These are phyloP conservation scores for Hypsibius dujardini DNA, from an alignment of 1,140 invertebrate genomes.

Conservation along the genomic window DNA sequence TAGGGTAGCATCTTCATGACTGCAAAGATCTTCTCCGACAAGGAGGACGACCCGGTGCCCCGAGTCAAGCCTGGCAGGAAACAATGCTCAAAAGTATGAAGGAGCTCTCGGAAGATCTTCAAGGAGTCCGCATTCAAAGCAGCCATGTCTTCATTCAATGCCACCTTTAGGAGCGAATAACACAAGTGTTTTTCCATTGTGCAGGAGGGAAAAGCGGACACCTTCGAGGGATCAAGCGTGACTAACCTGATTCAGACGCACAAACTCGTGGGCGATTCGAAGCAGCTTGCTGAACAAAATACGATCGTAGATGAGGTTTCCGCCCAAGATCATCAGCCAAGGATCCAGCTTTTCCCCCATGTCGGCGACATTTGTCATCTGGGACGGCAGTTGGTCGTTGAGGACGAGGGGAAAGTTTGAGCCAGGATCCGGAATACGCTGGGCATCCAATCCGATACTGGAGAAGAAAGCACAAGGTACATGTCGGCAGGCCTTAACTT, in stretches of 20 bases:
- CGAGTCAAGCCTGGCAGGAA: slow-evolving; percentile 5
- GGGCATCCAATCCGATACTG: slow-evolving; percentile 7
- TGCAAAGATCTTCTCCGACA: not conserved
- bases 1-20: not conserved
- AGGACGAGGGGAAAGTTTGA: slow-evolving; percentile 16
- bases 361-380: slow-evolving; percentile 13
- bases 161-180: too few species aligned
- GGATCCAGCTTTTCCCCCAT: slow-evolving; percentile 20
- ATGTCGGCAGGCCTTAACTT: not conserved
- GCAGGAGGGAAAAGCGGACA: not conserved
- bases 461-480: not conserved
- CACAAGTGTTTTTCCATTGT: too few species aligned
- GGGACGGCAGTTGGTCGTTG: slow-evolving; percentile 21
- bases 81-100: slow-evolving; percentile 1
- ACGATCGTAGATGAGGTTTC: not conserved
- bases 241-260: not conserved
- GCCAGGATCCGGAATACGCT: not conserved
- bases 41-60: not conserved
- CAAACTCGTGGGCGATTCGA: not conserved
- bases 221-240: not conserved
- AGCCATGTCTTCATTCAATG: not conserved
- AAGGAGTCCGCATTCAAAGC: not conserved
- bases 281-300: not conserved
- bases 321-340: not conserved
- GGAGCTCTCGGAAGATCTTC: not conserved